phyloP scores from a whole-genome alignment of 2,797 vertebrate species.

The Sciaenops ocellatus region DNA sequence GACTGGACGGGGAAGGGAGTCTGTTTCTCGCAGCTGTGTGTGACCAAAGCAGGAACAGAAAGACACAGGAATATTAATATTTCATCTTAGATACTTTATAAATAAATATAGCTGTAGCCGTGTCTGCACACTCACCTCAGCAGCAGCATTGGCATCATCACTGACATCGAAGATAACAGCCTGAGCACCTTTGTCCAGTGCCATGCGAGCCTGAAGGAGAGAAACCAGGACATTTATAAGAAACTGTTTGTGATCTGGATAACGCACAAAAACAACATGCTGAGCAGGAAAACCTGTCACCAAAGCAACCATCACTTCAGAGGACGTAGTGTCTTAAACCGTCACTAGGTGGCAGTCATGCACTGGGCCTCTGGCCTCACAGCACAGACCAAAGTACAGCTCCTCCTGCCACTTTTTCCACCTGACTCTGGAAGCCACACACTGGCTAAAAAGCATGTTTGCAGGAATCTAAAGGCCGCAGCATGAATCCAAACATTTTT shows the following conservation, averaged over 20 bases:
- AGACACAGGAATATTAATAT: slow-evolving; percentile 10
- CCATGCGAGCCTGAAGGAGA: slow-evolving; percentile 92
- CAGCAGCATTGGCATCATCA: slow-evolving; percentile 89
- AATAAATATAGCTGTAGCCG: not conserved
- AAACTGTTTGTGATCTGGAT: not conserved
- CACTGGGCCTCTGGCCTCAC: slow-evolving; percentile 22
- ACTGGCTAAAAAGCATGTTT: not conserved
- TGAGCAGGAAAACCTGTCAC: not conserved
- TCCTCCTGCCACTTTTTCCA: slow-evolving; percentile 56
- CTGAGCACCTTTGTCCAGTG: slow-evolving; percentile 93
- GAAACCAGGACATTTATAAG: slow-evolving; percentile 15
- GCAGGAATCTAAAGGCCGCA: slow-evolving; percentile 15
- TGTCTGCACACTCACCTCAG: slow-evolving; percentile 88
- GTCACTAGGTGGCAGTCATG: slow-evolving; percentile 81
- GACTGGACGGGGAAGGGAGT: slow-evolving; percentile 89
- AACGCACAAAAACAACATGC: not conserved
- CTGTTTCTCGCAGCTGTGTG: slow-evolving; percentile 88
- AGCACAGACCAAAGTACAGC: slow-evolving; percentile 33
- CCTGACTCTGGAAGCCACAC: slow-evolving; percentile 46
- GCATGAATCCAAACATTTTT: slow-evolving; percentile 8
- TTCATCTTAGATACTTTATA: not conserved
- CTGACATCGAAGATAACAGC: slow-evolving; percentile 97
- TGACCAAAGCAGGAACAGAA: slow-evolving; percentile 6
- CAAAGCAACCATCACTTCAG: not conserved
- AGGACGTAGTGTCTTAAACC: not conserved